These are phyloP conservation scores for Caenorhabditis brenneri DNA, from an alignment of 1,140 invertebrate species.

Conservation along the genomic window DNA sequence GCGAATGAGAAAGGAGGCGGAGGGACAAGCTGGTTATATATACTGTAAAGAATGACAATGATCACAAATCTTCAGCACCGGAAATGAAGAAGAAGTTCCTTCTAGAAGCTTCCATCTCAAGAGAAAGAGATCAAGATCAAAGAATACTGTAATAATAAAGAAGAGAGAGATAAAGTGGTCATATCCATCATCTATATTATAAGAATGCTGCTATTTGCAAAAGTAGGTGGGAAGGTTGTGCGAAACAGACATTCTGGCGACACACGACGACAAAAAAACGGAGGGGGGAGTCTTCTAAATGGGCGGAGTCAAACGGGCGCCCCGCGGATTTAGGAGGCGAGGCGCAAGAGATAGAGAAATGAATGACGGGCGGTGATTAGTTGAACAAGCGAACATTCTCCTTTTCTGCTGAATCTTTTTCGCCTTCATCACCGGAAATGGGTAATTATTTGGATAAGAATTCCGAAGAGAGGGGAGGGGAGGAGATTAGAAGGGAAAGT, in stretches of 20 bases:
- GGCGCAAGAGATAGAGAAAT: neutral
- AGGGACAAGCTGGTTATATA: neutral
- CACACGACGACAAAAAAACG: neutral
- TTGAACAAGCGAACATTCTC: constrained; percentile 40
- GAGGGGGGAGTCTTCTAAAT: neutral
- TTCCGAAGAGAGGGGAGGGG: neutral
- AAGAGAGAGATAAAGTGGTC: neutral
- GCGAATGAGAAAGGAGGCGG: neutral
- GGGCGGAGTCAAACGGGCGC: neutral
- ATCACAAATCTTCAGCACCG: neutral
- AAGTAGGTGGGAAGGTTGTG: neutral
- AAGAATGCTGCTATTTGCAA: constrained; percentile 13
- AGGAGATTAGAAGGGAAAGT: neutral
- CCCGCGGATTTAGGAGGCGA: neutral
- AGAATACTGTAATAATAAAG: neutral
- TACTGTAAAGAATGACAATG: neutral
- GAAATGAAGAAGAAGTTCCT: neutral
- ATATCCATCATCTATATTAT: constrained; percentile 18
- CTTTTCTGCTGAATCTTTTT: neutral
- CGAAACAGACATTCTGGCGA: constrained; percentile 36
- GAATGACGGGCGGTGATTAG: constrained; percentile 42
- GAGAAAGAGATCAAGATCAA: neutral
- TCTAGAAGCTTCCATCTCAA: neutral
- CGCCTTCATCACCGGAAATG: neutral
- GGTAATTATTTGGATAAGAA: constrained; percentile 9